These are phyloP conservation scores for Gopherus evgoodei DNA, from an alignment of 2,113 vertebrate species.

Conservation along the genomic window DNA sequence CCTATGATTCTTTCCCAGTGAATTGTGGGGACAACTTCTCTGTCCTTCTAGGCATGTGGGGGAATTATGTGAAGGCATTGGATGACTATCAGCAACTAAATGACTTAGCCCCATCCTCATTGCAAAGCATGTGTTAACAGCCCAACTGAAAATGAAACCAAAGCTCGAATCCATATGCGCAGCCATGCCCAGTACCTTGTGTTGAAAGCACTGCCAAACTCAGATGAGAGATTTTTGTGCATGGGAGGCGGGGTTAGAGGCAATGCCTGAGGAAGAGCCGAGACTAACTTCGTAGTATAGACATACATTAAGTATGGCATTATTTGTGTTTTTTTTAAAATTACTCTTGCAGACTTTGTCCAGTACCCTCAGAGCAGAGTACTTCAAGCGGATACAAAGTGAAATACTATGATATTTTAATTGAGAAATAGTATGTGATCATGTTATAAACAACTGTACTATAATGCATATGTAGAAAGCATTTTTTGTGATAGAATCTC, in stretches of 20 bases:
- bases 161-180: no score
- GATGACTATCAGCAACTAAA: no score
- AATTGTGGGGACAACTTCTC: no score
- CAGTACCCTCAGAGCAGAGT: not conserved
- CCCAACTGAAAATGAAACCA: no score
- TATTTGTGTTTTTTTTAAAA: not conserved
- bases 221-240: not conserved
- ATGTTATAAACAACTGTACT: not conserved
- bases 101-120: no score
- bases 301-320: not conserved
- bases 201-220: not conserved
- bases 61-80: no score
- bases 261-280: not conserved
- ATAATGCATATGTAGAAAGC: not conserved
- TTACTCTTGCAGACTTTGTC: not conserved
- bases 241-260: not conserved
- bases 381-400: not conserved
- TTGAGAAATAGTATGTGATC: not conserved
- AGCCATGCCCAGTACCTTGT: no score
- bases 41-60: no score
- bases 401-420: not conserved
- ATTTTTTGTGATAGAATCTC: constrained; percentile 9
- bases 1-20: no score
- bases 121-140: no score
- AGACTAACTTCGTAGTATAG: not conserved